phyloP scores from a whole-genome alignment of 2,113 vertebrate genomes.

The Antechinus flavipes region DNA sequence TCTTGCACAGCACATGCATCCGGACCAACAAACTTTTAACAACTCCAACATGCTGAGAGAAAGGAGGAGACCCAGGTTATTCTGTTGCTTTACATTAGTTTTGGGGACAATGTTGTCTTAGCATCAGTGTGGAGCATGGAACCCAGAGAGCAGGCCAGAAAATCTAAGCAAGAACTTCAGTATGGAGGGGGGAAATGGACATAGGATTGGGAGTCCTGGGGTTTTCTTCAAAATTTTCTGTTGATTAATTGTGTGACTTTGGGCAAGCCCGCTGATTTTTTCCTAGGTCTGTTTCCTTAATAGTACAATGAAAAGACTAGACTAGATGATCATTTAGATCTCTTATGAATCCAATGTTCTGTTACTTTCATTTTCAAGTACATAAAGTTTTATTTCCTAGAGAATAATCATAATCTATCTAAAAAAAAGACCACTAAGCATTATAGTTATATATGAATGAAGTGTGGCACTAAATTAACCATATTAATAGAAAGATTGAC shows the following conservation, averaged over 20 bases:
- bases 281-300: background rate
- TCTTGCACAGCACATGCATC: background rate
- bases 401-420: background rate
- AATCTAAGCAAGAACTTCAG: background rate
- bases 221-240: background rate
- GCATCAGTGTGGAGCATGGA: background rate
- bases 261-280: background rate
- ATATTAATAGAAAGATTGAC: background rate
- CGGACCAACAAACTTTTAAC: background rate
- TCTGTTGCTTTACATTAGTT: background rate
- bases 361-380: background rate
- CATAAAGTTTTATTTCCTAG: background rate
- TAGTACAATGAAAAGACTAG: background rate
- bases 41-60: background rate
- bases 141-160: background rate
- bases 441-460: background rate
- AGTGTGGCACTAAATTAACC: background rate
- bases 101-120: background rate
- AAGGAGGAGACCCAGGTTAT: background rate
- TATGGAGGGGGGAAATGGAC: background rate
- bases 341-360: background rate
- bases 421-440: background rate
- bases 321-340: background rate
- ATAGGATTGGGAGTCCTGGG: background rate
- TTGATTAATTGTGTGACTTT: background rate